Conservation (phyloP, 1,140 invertebrate genomes). For the Acromyrmex heyeri region DNA sequence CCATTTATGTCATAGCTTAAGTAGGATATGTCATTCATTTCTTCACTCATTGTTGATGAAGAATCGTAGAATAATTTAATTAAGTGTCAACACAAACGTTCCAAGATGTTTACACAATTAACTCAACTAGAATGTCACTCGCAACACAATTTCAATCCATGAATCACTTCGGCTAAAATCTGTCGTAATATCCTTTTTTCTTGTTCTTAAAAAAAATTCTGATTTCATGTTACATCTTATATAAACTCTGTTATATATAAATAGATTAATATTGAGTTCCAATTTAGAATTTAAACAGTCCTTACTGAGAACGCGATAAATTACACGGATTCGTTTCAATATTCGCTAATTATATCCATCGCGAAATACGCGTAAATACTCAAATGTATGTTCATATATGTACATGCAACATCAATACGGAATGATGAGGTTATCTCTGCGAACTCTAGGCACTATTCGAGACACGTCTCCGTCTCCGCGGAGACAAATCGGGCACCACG, state of each 20-base stretch:
- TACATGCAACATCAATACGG: not conserved
- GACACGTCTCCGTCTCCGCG: no score
- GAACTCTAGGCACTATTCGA: no score
- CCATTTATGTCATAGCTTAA: slow-evolving; percentile 80
- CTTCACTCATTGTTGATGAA: slow-evolving; percentile 71
- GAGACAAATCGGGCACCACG: not conserved
- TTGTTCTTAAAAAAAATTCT: not conserved
- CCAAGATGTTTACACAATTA: slow-evolving; percentile 49
- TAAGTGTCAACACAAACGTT: slow-evolving; percentile 5
- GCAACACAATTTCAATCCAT: slow-evolving; percentile 35
- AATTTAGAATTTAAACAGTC: not conserved
- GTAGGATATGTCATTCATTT: slow-evolving; percentile 72
- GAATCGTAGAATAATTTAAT: slow-evolving; percentile 11
- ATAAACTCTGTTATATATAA: not conserved
- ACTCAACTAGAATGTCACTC: slow-evolving; percentile 19
- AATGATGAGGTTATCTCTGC: slow-evolving; percentile 46
- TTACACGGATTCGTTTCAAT: not conserved
- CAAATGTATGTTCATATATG: not conserved
- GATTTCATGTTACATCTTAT: not conserved
- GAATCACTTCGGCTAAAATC: not conserved
- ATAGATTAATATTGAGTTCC: not conserved
- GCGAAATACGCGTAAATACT: not conserved
- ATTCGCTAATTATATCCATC: slow-evolving; percentile 1
- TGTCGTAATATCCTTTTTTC: not conserved
- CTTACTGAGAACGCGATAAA: not conserved